These are phyloP conservation scores for Phengaris alcon DNA, from an alignment of 2,888 invertebrate genomes.

Conservation along the genomic window DNA sequence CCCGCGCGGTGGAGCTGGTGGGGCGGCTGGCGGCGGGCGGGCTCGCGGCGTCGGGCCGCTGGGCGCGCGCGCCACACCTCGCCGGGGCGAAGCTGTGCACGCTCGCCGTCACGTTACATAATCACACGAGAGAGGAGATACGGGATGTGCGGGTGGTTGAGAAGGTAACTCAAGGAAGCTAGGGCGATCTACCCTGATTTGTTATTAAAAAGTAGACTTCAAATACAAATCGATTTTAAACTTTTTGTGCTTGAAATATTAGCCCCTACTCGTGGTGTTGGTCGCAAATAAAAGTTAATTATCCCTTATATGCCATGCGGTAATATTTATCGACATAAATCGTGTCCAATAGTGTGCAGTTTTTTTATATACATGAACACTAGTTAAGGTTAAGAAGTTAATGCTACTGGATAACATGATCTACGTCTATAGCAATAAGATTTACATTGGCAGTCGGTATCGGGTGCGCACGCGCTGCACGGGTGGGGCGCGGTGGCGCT, in stretches of 20 bases:
- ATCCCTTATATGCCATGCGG: too few species aligned
- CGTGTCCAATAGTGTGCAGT: too few species aligned
- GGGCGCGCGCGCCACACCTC: conserved; percentile 88
- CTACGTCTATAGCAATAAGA: neutral
- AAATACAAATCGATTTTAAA: too few species aligned
- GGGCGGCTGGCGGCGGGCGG: conserved; percentile 86
- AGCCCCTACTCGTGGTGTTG: too few species aligned
- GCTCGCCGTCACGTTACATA: conserved; percentile 89
- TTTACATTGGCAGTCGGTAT: conserved; percentile 49
- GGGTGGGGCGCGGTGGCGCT: conserved; percentile 78
- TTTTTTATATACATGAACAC: too few species aligned
- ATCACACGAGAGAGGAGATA: conserved; percentile 83
- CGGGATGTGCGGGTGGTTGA: conserved; percentile 84
- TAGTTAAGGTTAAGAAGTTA: too few species aligned
- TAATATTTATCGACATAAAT: too few species aligned
- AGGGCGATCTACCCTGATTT: too few species aligned
- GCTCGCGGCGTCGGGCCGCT: conserved; percentile 80
- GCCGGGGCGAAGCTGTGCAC: conserved; percentile 84
- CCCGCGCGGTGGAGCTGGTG: conserved; percentile 81
- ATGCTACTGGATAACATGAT: neutral
- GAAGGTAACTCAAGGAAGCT: conserved; percentile 76
- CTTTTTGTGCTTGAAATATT: too few species aligned
- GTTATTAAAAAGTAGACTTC: too few species aligned
- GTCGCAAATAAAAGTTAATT: too few species aligned
- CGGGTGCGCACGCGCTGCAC: conserved; percentile 59